Base-by-base conservation (phyloP, 2,113 vertebrate genomes). In the Zosterops japonicus region DNA sequence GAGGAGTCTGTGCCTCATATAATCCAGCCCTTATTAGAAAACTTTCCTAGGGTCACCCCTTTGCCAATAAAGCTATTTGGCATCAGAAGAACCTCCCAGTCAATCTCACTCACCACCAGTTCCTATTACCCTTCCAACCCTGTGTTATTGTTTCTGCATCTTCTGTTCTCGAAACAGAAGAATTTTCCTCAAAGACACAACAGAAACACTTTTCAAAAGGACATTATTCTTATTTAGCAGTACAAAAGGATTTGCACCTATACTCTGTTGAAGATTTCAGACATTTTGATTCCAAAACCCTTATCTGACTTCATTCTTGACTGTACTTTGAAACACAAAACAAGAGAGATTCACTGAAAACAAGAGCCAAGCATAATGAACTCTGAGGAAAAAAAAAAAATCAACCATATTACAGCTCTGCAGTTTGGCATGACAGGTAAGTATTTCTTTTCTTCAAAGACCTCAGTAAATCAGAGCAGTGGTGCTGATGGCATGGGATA, bases 401-500 rank as follows among this genome's bases (percentile, higher is more conserved):
- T 59, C 78, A 93, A 59, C 76, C 42, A 24, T 84, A 74, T 83
- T 93, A 83, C 81, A 92, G 39, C 29, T 64, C 46, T 71, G 86
- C 80, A 89, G 85, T 95, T 95, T 94, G 35, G 35, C 64, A 18
- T 83, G 88, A 85, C 90, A 97, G 71, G 94, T 87, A 87, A 94
- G 60, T 87, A 86, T 89, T 96, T 94, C 78, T 96, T 97, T 91
- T 86, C 68, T 92, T 93, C 87, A 69, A 86, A 86, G 57, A 87
- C 24, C 20, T 70, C 72, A 71, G 35, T 97, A 97, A 97, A 97
- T 98, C 97, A 98, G 89, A 97, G 76, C 87, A 96, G 70, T 76
- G 68, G 70, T 83, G 44, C 64, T 69, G 59, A 93, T 93, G 79
- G 68, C 87, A 65, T 28, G 14, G 94, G 94, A 61, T 96, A 96